These are phyloP conservation scores for Acanthochromis polyacanthus DNA, from an alignment of 2,113 vertebrate species.

Conservation along the genomic window DNA sequence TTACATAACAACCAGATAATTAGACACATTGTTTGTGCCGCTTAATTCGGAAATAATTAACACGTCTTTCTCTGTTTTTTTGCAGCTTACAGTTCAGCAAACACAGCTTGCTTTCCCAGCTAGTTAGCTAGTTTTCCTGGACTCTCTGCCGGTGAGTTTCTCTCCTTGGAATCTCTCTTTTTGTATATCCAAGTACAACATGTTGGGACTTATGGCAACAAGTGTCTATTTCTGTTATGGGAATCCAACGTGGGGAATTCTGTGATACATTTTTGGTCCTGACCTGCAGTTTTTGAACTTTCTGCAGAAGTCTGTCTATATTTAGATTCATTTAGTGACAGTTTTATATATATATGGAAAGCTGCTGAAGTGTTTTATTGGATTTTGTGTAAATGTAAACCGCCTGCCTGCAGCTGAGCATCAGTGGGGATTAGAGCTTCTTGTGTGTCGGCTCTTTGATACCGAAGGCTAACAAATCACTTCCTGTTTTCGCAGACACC, in stretches of 20 bases:
- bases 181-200: slow-evolving; percentile 19
- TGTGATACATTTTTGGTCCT: slow-evolving; percentile 38
- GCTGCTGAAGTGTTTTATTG: slow-evolving; percentile 7
- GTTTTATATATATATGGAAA: slow-evolving; percentile 30
- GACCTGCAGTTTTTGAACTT: slow-evolving; percentile 36
- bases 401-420: neutral
- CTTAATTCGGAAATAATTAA: slow-evolving; percentile 30
- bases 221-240: slow-evolving; percentile 48
- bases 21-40: slow-evolving; percentile 19
- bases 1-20: slow-evolving; percentile 54
- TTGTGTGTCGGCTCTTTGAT: slow-evolving; percentile 5
- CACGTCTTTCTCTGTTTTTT: slow-evolving; percentile 28
- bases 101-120: slow-evolving; percentile 43
- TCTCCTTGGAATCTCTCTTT: slow-evolving; percentile 15
- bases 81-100: slow-evolving; percentile 57
- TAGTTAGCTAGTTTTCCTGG: slow-evolving; percentile 52
- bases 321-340: slow-evolving; percentile 44
- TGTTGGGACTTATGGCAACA: slow-evolving; percentile 16
- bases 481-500: slow-evolving; percentile 73
- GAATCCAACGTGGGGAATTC: slow-evolving; percentile 34
- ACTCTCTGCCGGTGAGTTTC: slow-evolving; percentile 67
- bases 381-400: slow-evolving; percentile 21
- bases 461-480: slow-evolving; percentile 40
- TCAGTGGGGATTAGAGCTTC: neutral
- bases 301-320: slow-evolving; percentile 26